Conservation (phyloP, 2,888 invertebrate genomes). For the Esperia sulphurella region DNA sequence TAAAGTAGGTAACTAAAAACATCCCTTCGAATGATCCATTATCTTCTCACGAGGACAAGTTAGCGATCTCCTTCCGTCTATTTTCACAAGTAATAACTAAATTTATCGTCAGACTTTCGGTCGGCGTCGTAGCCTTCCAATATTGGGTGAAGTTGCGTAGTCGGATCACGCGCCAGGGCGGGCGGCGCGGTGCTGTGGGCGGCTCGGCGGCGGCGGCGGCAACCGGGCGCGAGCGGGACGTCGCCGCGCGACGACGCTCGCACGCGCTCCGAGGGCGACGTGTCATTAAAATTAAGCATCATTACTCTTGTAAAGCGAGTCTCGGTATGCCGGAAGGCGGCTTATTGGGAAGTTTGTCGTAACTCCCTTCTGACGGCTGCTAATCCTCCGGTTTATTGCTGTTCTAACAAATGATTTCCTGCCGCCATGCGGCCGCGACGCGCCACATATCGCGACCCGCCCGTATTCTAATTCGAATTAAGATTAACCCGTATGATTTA, state of each 20-base stretch:
- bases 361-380: slow-evolving; percentile 50
- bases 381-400: slow-evolving; percentile 69
- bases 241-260: slow-evolving; percentile 27
- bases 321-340: slow-evolving; percentile 61
- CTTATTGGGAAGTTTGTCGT: slow-evolving; percentile 71
- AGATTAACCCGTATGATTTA: not conserved
- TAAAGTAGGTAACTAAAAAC: slow-evolving; percentile 64
- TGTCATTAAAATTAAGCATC: slow-evolving; percentile 78
- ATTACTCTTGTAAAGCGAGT: slow-evolving; percentile 74
- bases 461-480: not conserved
- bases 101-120: slow-evolving; percentile 77
- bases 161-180: slow-evolving; percentile 58
- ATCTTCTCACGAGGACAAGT: slow-evolving; percentile 76
- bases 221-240: slow-evolving; percentile 16
- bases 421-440: slow-evolving; percentile 33
- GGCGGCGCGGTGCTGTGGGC: slow-evolving; percentile 21
- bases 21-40: slow-evolving; percentile 75
- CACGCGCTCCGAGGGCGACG: slow-evolving; percentile 55
- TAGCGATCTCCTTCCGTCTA: slow-evolving; percentile 78
- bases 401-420: slow-evolving; percentile 62
- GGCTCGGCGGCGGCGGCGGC: slow-evolving; percentile 34
- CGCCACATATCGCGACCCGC: slow-evolving; percentile 11
- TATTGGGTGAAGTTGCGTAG: slow-evolving; percentile 58
- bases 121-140: slow-evolving; percentile 65
- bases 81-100: slow-evolving; percentile 80